Percentiles rank a stretch among this genome's conserved stretches.
Conservation (phyloP, 2,113 vertebrate species). For the Lonchura striata region DNA sequence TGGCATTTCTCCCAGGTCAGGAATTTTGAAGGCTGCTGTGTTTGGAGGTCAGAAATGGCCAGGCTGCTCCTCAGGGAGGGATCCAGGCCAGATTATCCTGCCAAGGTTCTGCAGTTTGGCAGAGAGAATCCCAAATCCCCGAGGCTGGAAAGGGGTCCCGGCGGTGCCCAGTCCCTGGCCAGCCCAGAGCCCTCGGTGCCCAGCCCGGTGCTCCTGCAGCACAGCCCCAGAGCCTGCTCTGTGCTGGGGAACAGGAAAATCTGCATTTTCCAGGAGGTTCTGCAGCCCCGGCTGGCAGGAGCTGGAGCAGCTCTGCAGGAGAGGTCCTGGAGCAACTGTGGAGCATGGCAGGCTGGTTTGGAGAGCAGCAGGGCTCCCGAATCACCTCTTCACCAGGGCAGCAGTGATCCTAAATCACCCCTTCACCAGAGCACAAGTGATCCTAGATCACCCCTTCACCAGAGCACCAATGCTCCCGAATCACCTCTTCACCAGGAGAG, state of each 20-base stretch:
- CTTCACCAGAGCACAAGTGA: no score
- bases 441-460: no score
- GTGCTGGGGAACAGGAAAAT: no score
- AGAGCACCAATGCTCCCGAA: no score
- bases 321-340: accelerated
- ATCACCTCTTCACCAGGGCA: background rate
- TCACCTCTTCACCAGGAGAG: no score
- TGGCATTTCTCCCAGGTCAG: background rate
- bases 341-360: accelerated
- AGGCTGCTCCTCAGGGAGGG: background rate
- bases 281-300: background rate
- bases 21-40: accelerated
- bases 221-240: no score
- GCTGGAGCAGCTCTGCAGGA: background rate
- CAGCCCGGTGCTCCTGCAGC: no score
- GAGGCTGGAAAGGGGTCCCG: background rate
- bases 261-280: accelerated
- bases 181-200: no score
- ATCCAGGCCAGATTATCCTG: background rate
- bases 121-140: background rate
- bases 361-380: accelerated
- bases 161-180: no score
- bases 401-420: no score
- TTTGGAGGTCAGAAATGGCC: background rate
- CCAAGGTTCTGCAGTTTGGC: background rate